Evolutionary conservation across 92 coral and sea anemone species (phyloP).

Genomic region (Umimayanthus kanabou): DNA sequence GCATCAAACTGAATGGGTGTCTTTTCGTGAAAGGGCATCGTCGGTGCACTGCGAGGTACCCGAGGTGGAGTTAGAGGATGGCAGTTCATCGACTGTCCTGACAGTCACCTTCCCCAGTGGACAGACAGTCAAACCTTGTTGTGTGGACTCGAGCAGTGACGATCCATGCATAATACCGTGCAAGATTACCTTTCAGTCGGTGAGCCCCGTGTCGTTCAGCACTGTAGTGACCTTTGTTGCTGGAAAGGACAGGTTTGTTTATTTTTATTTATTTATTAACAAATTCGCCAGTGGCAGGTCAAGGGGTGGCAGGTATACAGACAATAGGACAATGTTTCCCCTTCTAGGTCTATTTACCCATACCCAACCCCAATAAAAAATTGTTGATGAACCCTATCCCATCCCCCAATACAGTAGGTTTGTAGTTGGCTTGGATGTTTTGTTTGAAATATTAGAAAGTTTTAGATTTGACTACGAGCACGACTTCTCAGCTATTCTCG

Average conservation of each 20-base stretch:
- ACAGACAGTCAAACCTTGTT: conserved; percentile 79
- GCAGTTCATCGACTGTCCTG: conserved; percentile 73
- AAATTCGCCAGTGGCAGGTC: too few species aligned
- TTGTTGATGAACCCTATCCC: too few species aligned
- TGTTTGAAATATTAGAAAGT: too few species aligned
- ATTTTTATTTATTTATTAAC: too few species aligned
- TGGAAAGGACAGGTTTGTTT: conserved; percentile 76
- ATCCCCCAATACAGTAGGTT: conserved; percentile 38
- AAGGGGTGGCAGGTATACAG: too few species aligned
- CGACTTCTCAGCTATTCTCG: too few species aligned
- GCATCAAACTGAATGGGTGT: neutral
- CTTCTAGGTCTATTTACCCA: too few species aligned
- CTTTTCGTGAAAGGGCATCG: conserved; percentile 57
- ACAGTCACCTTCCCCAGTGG: conserved; percentile 81
- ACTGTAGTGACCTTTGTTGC: conserved; percentile 68
- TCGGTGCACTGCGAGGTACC: conserved; percentile 77
- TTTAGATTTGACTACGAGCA: neutral
- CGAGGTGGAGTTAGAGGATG: conserved; percentile 88
- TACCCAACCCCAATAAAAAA: too few species aligned
- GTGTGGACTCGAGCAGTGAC: conserved; percentile 50
- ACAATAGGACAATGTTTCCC: too few species aligned
- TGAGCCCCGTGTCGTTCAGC: conserved; percentile 86
- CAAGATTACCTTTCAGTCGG: conserved; percentile 76
- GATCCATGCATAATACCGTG: conserved; percentile 81
- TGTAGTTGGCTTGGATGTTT: neutral